Percentiles rank a stretch among this genome's conserved stretches.
phyloP scores from a whole-genome alignment of 1,140 invertebrate genomes.

The Plutomurus gul region DNA sequence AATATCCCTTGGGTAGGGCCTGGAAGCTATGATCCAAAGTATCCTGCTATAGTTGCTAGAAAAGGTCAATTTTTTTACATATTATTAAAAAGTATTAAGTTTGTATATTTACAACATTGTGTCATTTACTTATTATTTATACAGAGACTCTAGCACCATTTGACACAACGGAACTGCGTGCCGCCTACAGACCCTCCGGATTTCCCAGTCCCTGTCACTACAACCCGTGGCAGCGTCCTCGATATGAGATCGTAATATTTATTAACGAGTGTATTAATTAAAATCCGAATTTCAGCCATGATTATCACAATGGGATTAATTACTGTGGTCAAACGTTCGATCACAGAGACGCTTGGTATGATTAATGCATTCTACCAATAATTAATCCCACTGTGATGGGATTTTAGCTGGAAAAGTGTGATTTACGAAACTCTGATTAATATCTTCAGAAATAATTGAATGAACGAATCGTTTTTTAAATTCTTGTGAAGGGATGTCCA shows the following conservation, averaged over 20 bases:
- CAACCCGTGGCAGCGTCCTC: conserved; percentile 12
- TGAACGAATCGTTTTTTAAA: no score
- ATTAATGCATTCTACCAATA: no score
- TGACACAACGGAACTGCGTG: conserved; percentile 2
- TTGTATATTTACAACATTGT: not conserved
- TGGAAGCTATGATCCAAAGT: conserved; percentile 32
- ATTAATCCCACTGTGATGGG: no score
- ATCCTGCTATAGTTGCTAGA: not conserved
- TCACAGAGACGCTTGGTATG: no score
- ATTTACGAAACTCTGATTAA: no score
- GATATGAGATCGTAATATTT: conserved; percentile 31
- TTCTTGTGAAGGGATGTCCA: conserved; percentile 17
- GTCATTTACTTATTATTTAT: not conserved
- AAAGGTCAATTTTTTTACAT: not conserved
- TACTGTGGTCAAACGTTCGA: no score
- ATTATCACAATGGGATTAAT: no score
- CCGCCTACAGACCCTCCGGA: not conserved
- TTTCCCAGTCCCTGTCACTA: conserved; percentile 45
- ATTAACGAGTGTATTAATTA: no score
- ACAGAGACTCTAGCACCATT: conserved; percentile 45
- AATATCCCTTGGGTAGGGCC: conserved; percentile 32
- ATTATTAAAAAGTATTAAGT: not conserved
- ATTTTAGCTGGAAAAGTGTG: no score
- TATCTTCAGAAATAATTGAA: no score
- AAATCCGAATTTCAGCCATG: no score